Percentiles rank a stretch among this genome's conserved stretches.
phyloP scores from a whole-genome alignment of 92 coral and sea anemone species.

The Hydrozoanthus gracilis region DNA sequence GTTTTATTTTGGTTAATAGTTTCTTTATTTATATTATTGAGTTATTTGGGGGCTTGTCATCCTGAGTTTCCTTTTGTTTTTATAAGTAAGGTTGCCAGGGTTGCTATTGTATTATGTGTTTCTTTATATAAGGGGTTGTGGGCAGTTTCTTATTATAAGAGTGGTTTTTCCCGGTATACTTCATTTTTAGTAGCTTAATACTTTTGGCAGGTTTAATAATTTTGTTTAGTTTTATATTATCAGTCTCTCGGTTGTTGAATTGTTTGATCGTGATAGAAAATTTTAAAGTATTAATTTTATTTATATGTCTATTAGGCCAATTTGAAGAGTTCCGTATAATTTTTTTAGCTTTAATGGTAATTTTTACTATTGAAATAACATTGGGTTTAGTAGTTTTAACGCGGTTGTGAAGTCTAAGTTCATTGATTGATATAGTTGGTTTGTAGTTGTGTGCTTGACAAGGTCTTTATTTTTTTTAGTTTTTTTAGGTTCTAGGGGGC shows the following conservation, averaged over 20 bases:
- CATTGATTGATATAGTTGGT: conserved; percentile 10
- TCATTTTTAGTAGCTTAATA: background rate
- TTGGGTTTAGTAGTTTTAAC: background rate
- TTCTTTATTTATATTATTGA: background rate
- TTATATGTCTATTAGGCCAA: background rate
- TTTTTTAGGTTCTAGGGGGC: background rate
- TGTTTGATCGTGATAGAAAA: background rate
- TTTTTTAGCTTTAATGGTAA: background rate
- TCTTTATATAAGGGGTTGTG: background rate
- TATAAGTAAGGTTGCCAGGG: background rate
- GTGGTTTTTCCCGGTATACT: background rate
- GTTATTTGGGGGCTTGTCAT: conserved; percentile 4
- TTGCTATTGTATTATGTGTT: background rate
- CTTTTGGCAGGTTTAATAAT: background rate
- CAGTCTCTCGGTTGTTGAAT: background rate
- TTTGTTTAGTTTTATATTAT: background rate
- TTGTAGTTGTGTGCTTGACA: background rate
- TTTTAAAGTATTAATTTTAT: background rate
- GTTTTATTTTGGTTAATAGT: background rate
- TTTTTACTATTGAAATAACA: background rate
- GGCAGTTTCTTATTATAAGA: background rate
- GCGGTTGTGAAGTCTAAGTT: background rate
- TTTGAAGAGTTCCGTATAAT: background rate
- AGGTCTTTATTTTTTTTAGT: background rate
- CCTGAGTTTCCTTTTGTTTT: background rate